phyloP scores from a whole-genome alignment of 2,113 vertebrate species.

The Entelurus aequoreus region DNA sequence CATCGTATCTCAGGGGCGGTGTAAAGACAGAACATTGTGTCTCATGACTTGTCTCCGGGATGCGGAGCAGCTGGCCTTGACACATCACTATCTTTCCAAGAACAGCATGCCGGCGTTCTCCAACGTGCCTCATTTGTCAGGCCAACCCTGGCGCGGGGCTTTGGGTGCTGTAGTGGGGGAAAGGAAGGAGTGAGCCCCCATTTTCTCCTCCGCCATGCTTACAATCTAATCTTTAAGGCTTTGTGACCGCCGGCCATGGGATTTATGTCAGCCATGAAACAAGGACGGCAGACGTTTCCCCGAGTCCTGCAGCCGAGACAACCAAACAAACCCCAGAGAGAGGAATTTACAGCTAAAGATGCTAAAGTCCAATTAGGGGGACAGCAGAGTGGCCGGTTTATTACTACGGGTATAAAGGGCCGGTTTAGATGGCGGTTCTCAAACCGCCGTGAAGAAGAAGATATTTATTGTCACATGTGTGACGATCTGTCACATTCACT shows the following conservation, averaged over 20 bases:
- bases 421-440: too few relatives aligned
- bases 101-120: conserved; percentile 2
- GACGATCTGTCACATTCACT: too few relatives aligned
- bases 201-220: conserved; percentile 5
- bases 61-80: background rate
- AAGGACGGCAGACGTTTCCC: conserved; percentile 18
- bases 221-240: conserved; percentile 32
- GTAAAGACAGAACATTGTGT: conserved; percentile 20
- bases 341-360: too few relatives aligned
- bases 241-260: conserved; percentile 15
- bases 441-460: too few relatives aligned
- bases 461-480: too few relatives aligned
- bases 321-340: too few relatives aligned
- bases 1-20: conserved; percentile 22
- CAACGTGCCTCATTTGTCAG: conserved; percentile 12
- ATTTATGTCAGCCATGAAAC: conserved; percentile 41
- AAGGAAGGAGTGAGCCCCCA: background rate
- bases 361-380: too few relatives aligned
- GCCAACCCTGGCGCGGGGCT: conserved; percentile 9
- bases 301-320: conserved; percentile 9
- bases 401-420: too few relatives aligned
- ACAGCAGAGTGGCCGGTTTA: too few relatives aligned
- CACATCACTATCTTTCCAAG: conserved; percentile 19
- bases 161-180: background rate
- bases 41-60: conserved; percentile 15